These are phyloP conservation scores for Nothoprocta pentlandii DNA, from an alignment of 2,113 vertebrate species.

Conservation along the genomic window DNA sequence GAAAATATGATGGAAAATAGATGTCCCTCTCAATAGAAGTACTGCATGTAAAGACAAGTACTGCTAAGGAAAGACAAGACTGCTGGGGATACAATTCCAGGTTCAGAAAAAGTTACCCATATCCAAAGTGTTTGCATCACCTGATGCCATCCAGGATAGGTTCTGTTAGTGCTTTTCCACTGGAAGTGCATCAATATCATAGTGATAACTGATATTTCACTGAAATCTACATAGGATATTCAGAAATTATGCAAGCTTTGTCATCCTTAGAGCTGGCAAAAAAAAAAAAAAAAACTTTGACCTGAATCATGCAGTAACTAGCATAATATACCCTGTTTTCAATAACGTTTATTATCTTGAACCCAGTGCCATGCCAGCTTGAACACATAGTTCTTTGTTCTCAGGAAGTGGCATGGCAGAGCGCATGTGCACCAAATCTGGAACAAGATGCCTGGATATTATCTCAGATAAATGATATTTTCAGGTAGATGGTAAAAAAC, in stretches of 20 bases:
- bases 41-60: background rate
- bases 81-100: background rate
- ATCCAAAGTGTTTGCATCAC: background rate
- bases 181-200: background rate
- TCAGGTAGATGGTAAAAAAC: background rate
- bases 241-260: background rate
- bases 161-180: background rate
- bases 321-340: background rate
- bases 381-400: background rate
- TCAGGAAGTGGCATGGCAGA: background rate
- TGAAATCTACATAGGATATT: background rate
- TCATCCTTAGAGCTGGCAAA: background rate
- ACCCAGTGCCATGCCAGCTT: background rate
- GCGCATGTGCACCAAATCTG: background rate
- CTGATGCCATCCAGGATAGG: background rate
- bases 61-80: background rate
- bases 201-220: background rate
- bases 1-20: background rate
- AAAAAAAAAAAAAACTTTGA: background rate
- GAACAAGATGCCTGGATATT: background rate
- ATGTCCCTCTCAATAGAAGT: background rate
- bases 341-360: background rate
- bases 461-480: background rate
- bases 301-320: background rate
- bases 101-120: background rate